phyloP scores from a whole-genome alignment of 2,113 vertebrate genomes.

The Lota lota region DNA sequence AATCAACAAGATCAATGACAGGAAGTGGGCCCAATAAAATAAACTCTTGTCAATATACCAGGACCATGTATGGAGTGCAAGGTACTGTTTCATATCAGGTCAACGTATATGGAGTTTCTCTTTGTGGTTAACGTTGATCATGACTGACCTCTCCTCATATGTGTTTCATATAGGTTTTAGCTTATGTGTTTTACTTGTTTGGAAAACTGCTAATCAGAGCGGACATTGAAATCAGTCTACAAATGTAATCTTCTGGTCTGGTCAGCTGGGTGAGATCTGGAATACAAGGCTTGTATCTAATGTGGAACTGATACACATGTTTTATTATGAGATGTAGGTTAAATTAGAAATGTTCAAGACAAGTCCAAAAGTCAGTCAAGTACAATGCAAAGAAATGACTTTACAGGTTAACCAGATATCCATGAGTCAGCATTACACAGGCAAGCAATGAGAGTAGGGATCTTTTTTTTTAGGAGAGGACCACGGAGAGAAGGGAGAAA shows the following conservation, averaged over 20 bases:
- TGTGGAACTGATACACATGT: neutral
- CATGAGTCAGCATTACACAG: too few species aligned
- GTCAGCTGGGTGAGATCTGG: neutral
- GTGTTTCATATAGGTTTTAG: neutral
- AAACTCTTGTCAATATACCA: conserved; percentile 5
- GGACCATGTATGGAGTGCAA: neutral
- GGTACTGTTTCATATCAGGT: neutral
- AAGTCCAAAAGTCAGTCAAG: too few species aligned
- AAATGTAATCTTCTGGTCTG: neutral
- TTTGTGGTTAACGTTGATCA: neutral
- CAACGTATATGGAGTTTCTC: neutral
- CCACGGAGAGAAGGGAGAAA: conserved; percentile 8
- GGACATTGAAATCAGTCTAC: neutral
- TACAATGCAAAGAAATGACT: too few species aligned
- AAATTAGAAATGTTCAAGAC: neutral
- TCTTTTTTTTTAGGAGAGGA: neutral
- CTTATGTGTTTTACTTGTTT: neutral
- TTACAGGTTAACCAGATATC: too few species aligned
- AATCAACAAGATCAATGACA: conserved; percentile 11
- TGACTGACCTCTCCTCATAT: neutral
- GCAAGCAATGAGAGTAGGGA: neutral
- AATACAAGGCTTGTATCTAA: neutral
- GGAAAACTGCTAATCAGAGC: neutral
- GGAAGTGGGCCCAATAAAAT: conserved; percentile 7
- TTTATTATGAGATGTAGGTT: neutral